Evolutionary conservation across 2,888 invertebrate genomes (phyloP).

Genomic region (Limnephilus auricula): DNA sequence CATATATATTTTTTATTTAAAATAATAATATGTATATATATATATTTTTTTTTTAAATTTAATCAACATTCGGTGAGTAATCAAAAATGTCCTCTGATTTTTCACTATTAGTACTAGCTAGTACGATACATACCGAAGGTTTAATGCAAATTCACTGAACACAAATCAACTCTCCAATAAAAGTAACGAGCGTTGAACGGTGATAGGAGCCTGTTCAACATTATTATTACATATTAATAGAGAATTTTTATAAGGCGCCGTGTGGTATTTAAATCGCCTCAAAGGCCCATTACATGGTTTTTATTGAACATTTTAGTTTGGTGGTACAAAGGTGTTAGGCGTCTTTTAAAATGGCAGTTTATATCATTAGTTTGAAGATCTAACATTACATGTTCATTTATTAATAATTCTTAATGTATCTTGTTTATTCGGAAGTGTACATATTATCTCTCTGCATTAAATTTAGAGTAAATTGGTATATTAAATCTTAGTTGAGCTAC

Average conservation of each 20-base stretch:
- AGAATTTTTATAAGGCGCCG: neutral
- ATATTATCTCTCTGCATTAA: neutral
- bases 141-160: neutral
- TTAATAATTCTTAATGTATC: neutral
- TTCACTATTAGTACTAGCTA: neutral
- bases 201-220: neutral
- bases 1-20: too few relatives aligned
- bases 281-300: neutral
- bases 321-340: neutral
- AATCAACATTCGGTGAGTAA: too few relatives aligned
- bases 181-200: neutral
- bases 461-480: neutral
- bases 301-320: neutral
- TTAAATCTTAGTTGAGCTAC: neutral
- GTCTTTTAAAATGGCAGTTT: neutral
- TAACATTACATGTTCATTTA: neutral
- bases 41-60: too few relatives aligned
- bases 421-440: neutral
- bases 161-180: neutral
- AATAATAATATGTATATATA: neutral
- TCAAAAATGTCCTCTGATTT: too few relatives aligned
- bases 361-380: neutral
- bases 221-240: neutral
- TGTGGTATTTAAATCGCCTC: neutral
- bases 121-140: neutral